Conservation (phyloP, 2,888 invertebrate species). For the Odontothrips loti region DNA sequence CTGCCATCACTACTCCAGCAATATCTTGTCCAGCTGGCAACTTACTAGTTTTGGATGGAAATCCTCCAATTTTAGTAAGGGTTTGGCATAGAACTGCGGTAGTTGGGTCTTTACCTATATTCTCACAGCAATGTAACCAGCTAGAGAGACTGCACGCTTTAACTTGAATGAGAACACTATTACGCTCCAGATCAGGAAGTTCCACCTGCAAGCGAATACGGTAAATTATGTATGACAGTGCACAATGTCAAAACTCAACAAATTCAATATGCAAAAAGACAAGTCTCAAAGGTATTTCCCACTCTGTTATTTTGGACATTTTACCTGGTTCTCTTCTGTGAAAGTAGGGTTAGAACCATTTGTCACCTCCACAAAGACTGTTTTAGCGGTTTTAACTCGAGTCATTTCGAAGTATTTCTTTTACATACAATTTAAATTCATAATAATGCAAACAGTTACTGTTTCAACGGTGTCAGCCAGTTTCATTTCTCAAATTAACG, state of each 20-base stretch:
- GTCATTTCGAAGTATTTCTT: background rate
- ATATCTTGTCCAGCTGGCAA: conserved; percentile 46
- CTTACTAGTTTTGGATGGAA: conserved; percentile 31
- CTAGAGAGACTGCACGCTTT: conserved; percentile 45
- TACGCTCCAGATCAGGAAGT: conserved; percentile 36
- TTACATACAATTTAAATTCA: background rate
- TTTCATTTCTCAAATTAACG: background rate
- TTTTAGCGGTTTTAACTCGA: background rate
- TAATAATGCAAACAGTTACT: background rate
- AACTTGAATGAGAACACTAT: conserved; percentile 46
- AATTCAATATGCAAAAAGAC: background rate
- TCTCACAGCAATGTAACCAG: conserved; percentile 30
- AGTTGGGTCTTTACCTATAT: conserved; percentile 22
- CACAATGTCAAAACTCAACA: background rate
- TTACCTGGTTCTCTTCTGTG: background rate
- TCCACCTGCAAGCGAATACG: conserved; percentile 35
- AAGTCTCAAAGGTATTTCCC: background rate
- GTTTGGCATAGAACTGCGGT: conserved; percentile 34
- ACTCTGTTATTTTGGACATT: background rate
- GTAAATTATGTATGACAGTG: no score
- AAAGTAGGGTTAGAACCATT: conserved; percentile 11
- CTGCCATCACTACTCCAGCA: conserved; percentile 45
- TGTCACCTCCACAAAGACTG: background rate
- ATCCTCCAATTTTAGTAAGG: conserved; percentile 34
- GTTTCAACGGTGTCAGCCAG: background rate